Evolutionary conservation across 2,113 vertebrate genomes (phyloP), one percentile per base, ranked within the genome.

Genomic region (Oreochromis spilurus): DNA sequence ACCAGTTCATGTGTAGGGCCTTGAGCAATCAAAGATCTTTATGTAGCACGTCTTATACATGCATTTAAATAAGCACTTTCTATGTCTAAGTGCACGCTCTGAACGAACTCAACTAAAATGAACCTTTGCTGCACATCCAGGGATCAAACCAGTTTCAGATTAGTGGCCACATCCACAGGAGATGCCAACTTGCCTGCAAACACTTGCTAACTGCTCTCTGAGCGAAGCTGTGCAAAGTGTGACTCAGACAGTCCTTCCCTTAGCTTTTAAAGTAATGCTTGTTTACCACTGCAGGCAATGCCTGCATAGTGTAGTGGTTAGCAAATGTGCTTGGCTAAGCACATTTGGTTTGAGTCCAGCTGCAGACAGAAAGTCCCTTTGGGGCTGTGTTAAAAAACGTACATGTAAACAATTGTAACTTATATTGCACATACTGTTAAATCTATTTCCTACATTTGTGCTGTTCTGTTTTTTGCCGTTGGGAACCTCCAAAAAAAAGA

Each of bases 61-160:
- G 19, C 60, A 67, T 67, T 21, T 21, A 13, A 21, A 67, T 67
- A 67, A 38, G 19, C 60, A 38, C 60, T 65, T 36, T 65, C 17
- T 62, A 36, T 4, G 17, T 65, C 60, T 65, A 38, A 36, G 36
- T 65, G 4, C 29, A 3, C 3, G 9, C 31, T 62, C 0, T 38
- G 34, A 38, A n/a, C 2, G 2, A 38, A 65, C 1, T 1, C 60
- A 36, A n/a, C 17, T 65, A 65, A 65, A 13, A 65, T 1, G 0
- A 65, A 65, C 60, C 4, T 21, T 65, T 38, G 34, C 19, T n/a
- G 17, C 19, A 12, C 34, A 38, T 36, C 60, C 31, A 36, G 60
- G 29, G 31, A 65, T 65, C 60, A 65, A 65, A n/a, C 0, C 58
- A 36, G n/a, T 38, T 65, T 38, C 34, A 1, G 34, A n/a, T 13